Base-by-base conservation (phyloP, 1,140 invertebrate genomes). In the Chlorops oryzae region DNA sequence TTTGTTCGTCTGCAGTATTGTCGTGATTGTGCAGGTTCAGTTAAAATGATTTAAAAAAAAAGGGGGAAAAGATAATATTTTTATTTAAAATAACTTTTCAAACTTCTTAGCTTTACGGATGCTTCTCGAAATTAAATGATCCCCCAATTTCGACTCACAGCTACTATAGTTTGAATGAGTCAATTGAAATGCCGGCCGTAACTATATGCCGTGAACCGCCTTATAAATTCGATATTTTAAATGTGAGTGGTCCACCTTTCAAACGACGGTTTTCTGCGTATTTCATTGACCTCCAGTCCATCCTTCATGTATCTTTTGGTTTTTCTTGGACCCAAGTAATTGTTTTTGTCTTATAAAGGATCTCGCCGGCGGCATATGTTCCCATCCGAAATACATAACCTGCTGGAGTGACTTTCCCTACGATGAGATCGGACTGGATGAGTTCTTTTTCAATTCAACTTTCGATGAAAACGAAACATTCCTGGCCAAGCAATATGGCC, bases 101-200 rank as follows among this genome's bases (percentile, higher is more conserved):
- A 13, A 12, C 12, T 43, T 17, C 12, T 28, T 21, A 24, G 5
- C 35, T 50, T 32, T 65, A 67, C 38, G 67, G 74, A 50, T 82
- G 81, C 54, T 67, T 81, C 6, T 50, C 64, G 20, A 83, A 82
- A 59, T 59, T 83, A 20, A 59, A 73, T 1, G 53, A 77, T 56
- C 77, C 77, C 3, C 81, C 81, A 0, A 74, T 82, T 13, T 78
- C 80, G 1, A 82, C 81, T 6, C 78, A 81, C 56, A 79, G 80
- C 0, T 77, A 78, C 55, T 80, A 81, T 49, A 76, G 76, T 56
- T 74, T 81, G 23, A 83, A 83, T 56, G 76, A 80, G 13, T 79
- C 80, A 0, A 74, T 83, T 35, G 59, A 71, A 37, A 83, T 82
- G 64, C 81, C 81, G 9, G 80, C 80, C 44, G 59, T 83, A 0